Evolutionary conservation across 2,888 invertebrate species (phyloP), one percentile per base, ranked within the genome.

Genomic region (Acheta domesticus): DNA sequence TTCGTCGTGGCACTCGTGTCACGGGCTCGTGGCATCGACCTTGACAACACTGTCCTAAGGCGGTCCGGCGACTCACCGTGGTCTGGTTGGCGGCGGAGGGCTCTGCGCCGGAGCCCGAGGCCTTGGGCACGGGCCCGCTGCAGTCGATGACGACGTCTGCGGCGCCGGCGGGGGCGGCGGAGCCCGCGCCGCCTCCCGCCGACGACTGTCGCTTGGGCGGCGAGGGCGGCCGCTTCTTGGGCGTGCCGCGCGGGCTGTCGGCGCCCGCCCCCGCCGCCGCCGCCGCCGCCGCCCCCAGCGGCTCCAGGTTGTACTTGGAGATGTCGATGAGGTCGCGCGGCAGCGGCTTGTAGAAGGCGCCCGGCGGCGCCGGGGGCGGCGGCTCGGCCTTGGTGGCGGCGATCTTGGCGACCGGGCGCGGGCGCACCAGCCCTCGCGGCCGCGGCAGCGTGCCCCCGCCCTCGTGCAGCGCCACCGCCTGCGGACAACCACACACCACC

Each of bases 381-480:
- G 82, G 82, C 74, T 82, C 82, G 20, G 79, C 49, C 49, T 81
- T 16, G 78, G 76, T 21, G 78, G 86, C 86, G 11, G 85, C 85
- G 83, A 90, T 93, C 87, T 96, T 96, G 12, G 95, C 94, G 19
- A 95, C 92, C 0, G 95, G 94, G 78, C 95, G 89, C 11, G 95
- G 94, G 81, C 94, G 91, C 48, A 95, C 93, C 19, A 94, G 88
- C 1, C 94, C 94, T 82, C 95, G 89, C 8, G 96, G 96, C 79
- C 97, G 91, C 0, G 96, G 96, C 81, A 97, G 87, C 0, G 97
- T 97, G 12, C 96, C 96, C 2, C 94, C 94, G 0, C 94, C 94
- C 83, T 93, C 93, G 83, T 86, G 86, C 81, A 87, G 86, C 50
- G 81, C 80, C 36, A 82, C 79, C 14, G 62, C 62, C 62, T 62